Evolutionary conservation across 1,140 invertebrate species (phyloP), one percentile per base, ranked within the genome.

Genomic region (Scylla paramamosain): DNA sequence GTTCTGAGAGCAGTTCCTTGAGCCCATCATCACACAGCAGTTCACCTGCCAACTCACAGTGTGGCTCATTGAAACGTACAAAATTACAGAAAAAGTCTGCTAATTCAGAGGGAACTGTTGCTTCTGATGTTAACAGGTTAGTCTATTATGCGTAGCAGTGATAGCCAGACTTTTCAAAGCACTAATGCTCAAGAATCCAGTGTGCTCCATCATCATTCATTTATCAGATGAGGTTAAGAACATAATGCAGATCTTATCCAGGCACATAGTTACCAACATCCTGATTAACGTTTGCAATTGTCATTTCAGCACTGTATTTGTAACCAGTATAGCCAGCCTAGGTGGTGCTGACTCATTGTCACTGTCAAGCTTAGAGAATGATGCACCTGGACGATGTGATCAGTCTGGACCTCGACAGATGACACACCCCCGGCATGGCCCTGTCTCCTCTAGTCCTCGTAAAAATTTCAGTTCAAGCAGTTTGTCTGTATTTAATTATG

Each of bases 71-170:
- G 20, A 93, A 93, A 83, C 91, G 91, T 28, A 95, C 93, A 77
- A 96, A 95, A 67, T 77, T 93, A 83, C 93, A 93, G 48, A 95
- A 93, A 28, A 96, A 95, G 48, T 94, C 92, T 31, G 93, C 95
- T 16, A 87, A 95, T 83, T 96, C 94, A 14, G 95, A 96, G 48
- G 94, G 94, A 84, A 96, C 95, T 82, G 94, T 96, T 46, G 96
- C 96, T 16, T 92, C 92, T 28, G 95, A 96, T 92, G 32, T 52
- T 48, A 95, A 48, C 82, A 89, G 45, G 95, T 95, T 77, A n/a
- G 67, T 77, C 7, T 77, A 31, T 25, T 31, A 39, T 39, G 39
- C 1, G 1, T 39, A 39, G n/a, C 31, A 59, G 16, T 0, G 4
- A 87, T n/a, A 25, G 14, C 14, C 10, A 45, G 14, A 29, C 1